A percentile compares a stretch with the other conserved stretches of the same genome.
Evolutionary conservation across 1,140 invertebrate species (phyloP).

Genomic region (Euura lappo): DNA sequence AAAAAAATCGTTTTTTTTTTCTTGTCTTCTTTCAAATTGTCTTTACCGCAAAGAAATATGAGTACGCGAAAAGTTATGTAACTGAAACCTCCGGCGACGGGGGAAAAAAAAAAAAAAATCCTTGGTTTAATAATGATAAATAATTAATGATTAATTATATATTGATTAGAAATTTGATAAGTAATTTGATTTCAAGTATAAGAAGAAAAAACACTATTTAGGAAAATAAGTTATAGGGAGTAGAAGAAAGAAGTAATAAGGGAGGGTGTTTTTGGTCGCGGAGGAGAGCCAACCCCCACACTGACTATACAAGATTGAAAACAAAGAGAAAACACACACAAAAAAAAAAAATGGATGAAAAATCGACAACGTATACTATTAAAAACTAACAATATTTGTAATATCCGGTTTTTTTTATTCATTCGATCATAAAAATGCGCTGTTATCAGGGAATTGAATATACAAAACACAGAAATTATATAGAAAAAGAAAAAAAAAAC

Average conservation of each 20-base stretch:
- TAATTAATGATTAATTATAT: no score
- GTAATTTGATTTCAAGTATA: conserved; percentile 3
- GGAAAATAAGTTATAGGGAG: conserved; percentile 45
- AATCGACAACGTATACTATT: conserved; percentile 50
- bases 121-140: no score
- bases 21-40: no score
- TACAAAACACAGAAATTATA: background rate
- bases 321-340: background rate
- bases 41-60: no score
- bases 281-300: conserved; percentile 31
- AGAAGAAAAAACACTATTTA: conserved; percentile 40
- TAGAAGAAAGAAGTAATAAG: conserved; percentile 24
- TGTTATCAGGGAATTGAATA: conserved; percentile 54
- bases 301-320: conserved; percentile 20
- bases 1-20: no score
- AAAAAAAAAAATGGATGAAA: conserved; percentile 32
- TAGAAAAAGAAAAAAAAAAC: no score
- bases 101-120: no score
- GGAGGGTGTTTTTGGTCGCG: conserved; percentile 26
- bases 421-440: conserved; percentile 31
- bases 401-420: conserved; percentile 38
- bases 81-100: no score
- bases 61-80: no score
- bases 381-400: conserved; percentile 55
- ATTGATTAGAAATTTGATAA: conserved; percentile 25